Evolutionary conservation across 2,888 invertebrate species (phyloP).

Genomic region (Yponomeuta sedellus): DNA sequence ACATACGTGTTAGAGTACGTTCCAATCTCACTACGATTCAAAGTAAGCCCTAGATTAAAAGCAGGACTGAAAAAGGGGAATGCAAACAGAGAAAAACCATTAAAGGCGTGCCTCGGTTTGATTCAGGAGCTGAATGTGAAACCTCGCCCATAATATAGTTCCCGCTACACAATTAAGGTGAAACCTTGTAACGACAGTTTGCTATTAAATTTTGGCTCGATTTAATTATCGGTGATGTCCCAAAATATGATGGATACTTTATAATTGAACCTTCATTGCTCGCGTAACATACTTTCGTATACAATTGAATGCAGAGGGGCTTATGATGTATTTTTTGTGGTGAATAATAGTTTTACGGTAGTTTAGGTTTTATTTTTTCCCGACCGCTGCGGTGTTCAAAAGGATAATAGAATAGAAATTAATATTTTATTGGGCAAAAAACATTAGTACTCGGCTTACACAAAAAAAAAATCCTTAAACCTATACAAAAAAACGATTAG

Average conservation of each 20-base stretch:
- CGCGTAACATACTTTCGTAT: neutral
- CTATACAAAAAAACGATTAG: too few species aligned
- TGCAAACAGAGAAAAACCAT: conserved; percentile 67
- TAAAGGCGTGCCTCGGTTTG: conserved; percentile 41
- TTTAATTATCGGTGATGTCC: neutral
- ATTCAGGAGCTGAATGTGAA: conserved; percentile 8
- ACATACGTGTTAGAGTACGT: too few species aligned
- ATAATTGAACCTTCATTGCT: neutral
- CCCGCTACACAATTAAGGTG: conserved; percentile 10
- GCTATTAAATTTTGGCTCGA: neutral
- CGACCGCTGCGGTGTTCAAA: too few species aligned
- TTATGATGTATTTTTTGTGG: too few species aligned
- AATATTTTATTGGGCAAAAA: too few species aligned
- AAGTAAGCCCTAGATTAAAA: conserved; percentile 19
- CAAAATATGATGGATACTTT: neutral
- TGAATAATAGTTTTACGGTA: too few species aligned
- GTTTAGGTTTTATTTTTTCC: too few species aligned
- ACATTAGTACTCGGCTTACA: too few species aligned
- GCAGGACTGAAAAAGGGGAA: conserved; percentile 38
- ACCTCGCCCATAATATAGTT: conserved; percentile 6
- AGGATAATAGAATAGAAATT: too few species aligned
- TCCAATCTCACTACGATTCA: neutral
- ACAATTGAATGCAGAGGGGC: too few species aligned
- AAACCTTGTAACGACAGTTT: neutral
- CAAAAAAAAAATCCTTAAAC: too few species aligned